phyloP scores from a whole-genome alignment of 2,113 vertebrate genomes.

The Thymallus thymallus region DNA sequence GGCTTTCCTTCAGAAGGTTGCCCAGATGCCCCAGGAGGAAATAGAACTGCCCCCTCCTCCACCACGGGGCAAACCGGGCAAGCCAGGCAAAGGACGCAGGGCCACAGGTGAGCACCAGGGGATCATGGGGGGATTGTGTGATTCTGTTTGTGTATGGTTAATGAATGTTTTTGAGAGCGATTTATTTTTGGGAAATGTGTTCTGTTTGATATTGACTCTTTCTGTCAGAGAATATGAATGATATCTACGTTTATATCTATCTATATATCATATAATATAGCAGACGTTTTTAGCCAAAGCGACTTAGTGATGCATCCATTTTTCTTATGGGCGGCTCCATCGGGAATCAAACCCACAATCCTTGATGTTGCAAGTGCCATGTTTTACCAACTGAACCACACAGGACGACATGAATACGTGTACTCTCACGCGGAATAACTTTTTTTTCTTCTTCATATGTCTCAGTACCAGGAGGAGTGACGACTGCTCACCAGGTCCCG shows the following conservation, averaged over 20 bases:
- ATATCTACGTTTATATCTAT: too few relatives aligned
- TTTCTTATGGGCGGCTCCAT: too few relatives aligned
- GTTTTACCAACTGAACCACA: too few relatives aligned
- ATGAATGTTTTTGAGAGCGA: neutral
- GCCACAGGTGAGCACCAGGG: slow-evolving; percentile 55
- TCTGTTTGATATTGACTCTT: neutral
- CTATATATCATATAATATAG: too few relatives aligned
- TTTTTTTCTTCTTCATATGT: neutral
- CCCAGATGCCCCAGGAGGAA: slow-evolving; percentile 91
- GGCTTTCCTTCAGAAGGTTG: slow-evolving; percentile 91
- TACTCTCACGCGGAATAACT: neutral
- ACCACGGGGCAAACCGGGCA: slow-evolving; percentile 80
- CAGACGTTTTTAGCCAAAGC: too few relatives aligned
- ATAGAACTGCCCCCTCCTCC: slow-evolving; percentile 80
- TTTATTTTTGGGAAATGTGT: neutral
- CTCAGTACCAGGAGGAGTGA: slow-evolving; percentile 74
- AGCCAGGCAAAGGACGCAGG: slow-evolving; percentile 78
- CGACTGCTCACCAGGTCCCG: slow-evolving; percentile 87
- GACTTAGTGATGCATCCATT: too few relatives aligned
- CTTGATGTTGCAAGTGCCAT: too few relatives aligned
- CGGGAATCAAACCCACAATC: too few relatives aligned
- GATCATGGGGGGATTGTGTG: too few relatives aligned
- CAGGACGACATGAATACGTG: neutral
- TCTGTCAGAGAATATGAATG: neutral
- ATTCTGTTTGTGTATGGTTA: neutral